Percentiles rank a stretch among this genome's conserved stretches.
Evolutionary conservation across 1,140 invertebrate species (phyloP).

Genomic region (Heliconius nattereri): DNA sequence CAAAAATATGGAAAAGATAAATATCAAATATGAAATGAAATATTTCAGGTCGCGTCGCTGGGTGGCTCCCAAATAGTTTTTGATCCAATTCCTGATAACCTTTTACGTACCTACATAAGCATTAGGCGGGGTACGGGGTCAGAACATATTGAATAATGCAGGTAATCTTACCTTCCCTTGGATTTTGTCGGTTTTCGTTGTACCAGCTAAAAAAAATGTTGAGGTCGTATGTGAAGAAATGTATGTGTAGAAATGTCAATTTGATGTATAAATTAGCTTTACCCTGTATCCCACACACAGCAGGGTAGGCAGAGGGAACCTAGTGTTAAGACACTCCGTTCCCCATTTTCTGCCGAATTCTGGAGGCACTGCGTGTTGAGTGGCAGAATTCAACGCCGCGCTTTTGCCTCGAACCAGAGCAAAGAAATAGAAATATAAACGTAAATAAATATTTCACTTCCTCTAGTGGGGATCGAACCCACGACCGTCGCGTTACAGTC

Average conservation of each 20-base stretch:
- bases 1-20: conserved; percentile 5
- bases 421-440: too few relatives aligned
- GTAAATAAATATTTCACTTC: too few relatives aligned
- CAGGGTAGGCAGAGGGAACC: too few relatives aligned
- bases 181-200: conserved; percentile 37
- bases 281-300: too few relatives aligned
- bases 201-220: conserved; percentile 54
- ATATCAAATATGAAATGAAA: conserved; percentile 26
- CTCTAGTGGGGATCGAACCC: too few relatives aligned
- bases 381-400: too few relatives aligned
- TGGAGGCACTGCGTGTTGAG: too few relatives aligned
- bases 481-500: too few relatives aligned
- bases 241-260: conserved; percentile 50
- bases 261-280: conserved; percentile 49
- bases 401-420: too few relatives aligned
- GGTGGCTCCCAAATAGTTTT: conserved; percentile 21
- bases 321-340: too few relatives aligned
- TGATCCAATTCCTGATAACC: conserved; percentile 35
- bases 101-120: conserved; percentile 35
- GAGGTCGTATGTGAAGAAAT: conserved; percentile 51
- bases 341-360: too few relatives aligned
- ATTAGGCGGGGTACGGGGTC: conserved; percentile 35
- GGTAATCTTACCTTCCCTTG: conserved; percentile 45
- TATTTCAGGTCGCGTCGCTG: conserved; percentile 9
- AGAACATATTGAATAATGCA: conserved; percentile 49